Evolutionary conservation across 2,113 vertebrate genomes (phyloP), one percentile per base, ranked within the genome.

Genomic region (Cephalophus harveyi): DNA sequence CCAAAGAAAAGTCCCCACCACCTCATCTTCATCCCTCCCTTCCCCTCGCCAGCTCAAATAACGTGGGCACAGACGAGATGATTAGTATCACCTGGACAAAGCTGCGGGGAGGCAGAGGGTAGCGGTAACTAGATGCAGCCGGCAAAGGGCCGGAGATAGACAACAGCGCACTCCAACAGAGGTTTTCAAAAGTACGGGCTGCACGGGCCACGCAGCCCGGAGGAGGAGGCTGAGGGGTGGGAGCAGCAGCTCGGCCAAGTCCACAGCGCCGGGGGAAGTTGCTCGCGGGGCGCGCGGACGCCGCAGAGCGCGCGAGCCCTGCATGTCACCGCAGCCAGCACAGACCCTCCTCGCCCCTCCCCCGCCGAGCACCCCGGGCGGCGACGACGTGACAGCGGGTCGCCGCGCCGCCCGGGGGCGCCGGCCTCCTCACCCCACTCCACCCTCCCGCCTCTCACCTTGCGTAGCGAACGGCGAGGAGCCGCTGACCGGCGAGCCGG

Each of bases 391-490:
- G 97, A 95, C 94, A 96, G 97, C 91, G 59, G 96, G 91, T 84
- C 95, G 74, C 84, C 91, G 85, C 84, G 87, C 64, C 0, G 64
- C 95, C 7, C 87, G 43, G 36, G 90, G 78, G 28, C 85, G 59
- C 88, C 64, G 46, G 64, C 59, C 16, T 83, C 97, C 85, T 25
- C 64, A n/a, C 62, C 67, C 36, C 3, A n/a, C 50, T 93, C 16
- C 3, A 14, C 27, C 48, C 9, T 9, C 55, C 59, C 40, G 27
- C 30, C 71, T 19, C 98, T 99, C 97, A 99, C 99, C 98, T 95
- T 99, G 98, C 17, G 98, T 98, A 85, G 98, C 98, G 98, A 98
- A 98, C 40, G 98, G 95, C 6, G 98, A 92, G 17, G 98, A 98
- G 83, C 98, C 97, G 60, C 98, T 95, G 90, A 94, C 98, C 60